phyloP scores from a whole-genome alignment of 2,113 vertebrate species.

The Opisthocomus hoazin region DNA sequence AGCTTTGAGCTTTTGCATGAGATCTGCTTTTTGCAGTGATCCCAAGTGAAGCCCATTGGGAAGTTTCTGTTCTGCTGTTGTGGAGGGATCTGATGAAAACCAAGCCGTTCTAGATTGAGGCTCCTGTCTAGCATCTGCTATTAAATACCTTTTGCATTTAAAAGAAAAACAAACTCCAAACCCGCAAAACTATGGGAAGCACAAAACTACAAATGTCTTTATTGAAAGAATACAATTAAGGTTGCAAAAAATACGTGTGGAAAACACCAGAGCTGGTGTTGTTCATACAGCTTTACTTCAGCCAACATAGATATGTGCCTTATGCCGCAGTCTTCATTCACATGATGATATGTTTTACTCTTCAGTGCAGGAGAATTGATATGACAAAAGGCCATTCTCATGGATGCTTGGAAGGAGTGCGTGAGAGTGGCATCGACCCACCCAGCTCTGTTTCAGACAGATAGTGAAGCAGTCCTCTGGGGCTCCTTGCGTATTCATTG shows the following conservation, averaged over 20 bases:
- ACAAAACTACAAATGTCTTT: not conserved
- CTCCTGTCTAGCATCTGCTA: not conserved
- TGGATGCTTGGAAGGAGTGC: not conserved
- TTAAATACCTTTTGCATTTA: not conserved
- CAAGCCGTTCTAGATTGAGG: not conserved
- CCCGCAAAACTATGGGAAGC: not conserved
- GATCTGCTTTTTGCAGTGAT: not conserved
- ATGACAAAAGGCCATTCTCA: not conserved
- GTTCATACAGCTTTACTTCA: not conserved
- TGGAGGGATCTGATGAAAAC: not conserved
- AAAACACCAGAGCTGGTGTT: not conserved
- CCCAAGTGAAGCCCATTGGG: not conserved
- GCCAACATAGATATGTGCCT: not conserved
- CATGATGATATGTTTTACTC: not conserved
- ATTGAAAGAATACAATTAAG: not conserved
- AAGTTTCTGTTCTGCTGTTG: not conserved
- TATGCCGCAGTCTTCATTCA: not conserved
- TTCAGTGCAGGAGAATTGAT: not conserved
- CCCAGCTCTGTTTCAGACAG: not conserved
- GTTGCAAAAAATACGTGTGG: not conserved
- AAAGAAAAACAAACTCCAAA: not conserved
- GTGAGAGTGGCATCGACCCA: accelerated
- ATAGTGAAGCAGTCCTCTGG: not conserved
- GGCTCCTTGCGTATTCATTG: not conserved
- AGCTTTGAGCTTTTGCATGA: not conserved